Base-by-base conservation (phyloP, 2,113 vertebrate species). In the Bubo bubo region DNA sequence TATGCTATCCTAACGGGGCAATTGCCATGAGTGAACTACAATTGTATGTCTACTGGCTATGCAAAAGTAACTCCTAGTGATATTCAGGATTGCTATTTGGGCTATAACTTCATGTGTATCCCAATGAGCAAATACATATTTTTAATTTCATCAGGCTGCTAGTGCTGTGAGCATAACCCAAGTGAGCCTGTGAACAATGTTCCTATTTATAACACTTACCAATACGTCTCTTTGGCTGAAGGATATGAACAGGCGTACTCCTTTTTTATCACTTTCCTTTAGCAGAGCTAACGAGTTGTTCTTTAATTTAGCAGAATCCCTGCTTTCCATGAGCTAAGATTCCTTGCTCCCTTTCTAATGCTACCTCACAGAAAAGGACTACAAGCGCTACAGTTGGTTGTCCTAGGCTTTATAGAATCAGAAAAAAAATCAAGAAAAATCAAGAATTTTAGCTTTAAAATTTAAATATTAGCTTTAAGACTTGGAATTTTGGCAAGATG, bases 201-300 rank as follows among this genome's bases (percentile, higher is more conserved):
- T 95, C 67, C 91, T 88, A 93, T 94, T 91, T 93, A 72, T 95
- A 93, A 53, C 72, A 9, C 79, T 64, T 74, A 67, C 81, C 90
- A 93, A 53, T 76, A 68, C 49, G 49, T 93, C 71, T 93, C 62
- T 60, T 66, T 93, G 90, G 81, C 53, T 90, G 92, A 90, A 70
- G 77, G 67, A 79, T 13, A 21, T 4, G 86, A 94, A 79, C 39
- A 88, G 74, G 64, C 49, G 0, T 41, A 41, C 63, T 79, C 41
- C 58, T 62, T 72, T 93, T 80, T 83, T 80, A 90, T 39, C 74
- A 53, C 37, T 82, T 50, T 72, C 52, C 66, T 66, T 49, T 30
- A 35, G 4, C 74, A 70, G 34, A 79, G 39, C 62, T 82, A 53
- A 90, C 1, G 0, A 88, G 49, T 12, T 34, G 28, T 7, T 82